phyloP scores from a whole-genome alignment of 2,113 vertebrate species.

The Cololabis saira region DNA sequence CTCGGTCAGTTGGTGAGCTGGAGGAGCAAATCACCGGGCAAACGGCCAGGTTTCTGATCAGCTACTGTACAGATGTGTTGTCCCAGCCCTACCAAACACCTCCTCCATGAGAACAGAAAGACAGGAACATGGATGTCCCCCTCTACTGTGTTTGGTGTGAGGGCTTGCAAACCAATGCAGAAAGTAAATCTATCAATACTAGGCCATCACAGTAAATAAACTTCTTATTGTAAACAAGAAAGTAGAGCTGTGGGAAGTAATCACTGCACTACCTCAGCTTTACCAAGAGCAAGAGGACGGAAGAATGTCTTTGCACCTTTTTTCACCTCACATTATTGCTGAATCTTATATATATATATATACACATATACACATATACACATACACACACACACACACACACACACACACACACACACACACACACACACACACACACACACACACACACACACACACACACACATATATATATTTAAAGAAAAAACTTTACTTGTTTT shows the following conservation, averaged over 20 bases:
- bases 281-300: not conserved
- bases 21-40: conserved; percentile 49
- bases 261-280: too few species aligned
- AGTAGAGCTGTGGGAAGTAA: conserved; percentile 24
- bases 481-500: too few species aligned
- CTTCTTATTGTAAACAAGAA: not conserved
- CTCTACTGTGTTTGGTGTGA: conserved; percentile 40
- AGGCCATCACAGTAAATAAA: conserved; percentile 2
- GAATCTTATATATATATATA: too few species aligned
- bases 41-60: conserved; percentile 68
- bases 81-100: conserved; percentile 74
- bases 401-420: too few species aligned
- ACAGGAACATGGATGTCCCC: conserved; percentile 20
- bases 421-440: too few species aligned
- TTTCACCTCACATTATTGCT: too few species aligned
- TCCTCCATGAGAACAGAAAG: conserved; percentile 8
- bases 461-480: too few species aligned
- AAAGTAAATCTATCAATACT: conserved; percentile 15
- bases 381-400: too few species aligned
- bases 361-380: too few species aligned
- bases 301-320: not conserved
- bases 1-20: conserved; percentile 20
- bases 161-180: conserved; percentile 46
- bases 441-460: too few species aligned
- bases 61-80: conserved; percentile 79